These are phyloP conservation scores for Myopa testacea DNA, from an alignment of 2,888 invertebrate species.

Conservation along the genomic window DNA sequence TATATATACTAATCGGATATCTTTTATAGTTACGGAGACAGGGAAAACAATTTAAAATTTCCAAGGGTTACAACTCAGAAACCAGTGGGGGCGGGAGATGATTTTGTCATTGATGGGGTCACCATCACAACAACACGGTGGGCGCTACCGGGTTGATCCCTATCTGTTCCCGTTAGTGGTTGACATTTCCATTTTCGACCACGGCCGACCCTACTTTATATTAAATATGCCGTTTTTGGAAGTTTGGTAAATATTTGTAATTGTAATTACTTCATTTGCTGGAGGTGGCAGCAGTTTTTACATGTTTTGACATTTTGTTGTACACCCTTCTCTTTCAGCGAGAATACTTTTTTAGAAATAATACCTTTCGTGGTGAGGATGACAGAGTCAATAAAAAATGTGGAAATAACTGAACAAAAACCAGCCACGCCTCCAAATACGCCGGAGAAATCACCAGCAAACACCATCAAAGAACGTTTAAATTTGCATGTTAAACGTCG, in stretches of 20 bases:
- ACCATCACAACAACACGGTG: not conserved
- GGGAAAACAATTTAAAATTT: not conserved
- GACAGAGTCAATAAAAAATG: conserved; percentile 14
- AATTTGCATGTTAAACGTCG: conserved; percentile 65
- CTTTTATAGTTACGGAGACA: not conserved
- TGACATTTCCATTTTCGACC: too few relatives aligned
- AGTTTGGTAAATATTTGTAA: not conserved
- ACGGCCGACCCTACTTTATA: too few relatives aligned
- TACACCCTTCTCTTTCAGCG: too few relatives aligned
- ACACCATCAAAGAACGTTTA: conserved; percentile 63
- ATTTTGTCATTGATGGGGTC: not conserved
- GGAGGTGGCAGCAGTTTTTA: too few relatives aligned
- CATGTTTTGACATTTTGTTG: too few relatives aligned
- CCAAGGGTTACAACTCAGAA: not conserved
- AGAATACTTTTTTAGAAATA: too few relatives aligned
- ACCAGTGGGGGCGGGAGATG: not conserved
- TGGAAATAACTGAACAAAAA: conserved; percentile 27
- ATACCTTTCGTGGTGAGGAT: not conserved
- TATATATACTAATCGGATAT: too few relatives aligned
- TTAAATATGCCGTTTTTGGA: too few relatives aligned
- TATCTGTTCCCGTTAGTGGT: too few relatives aligned
- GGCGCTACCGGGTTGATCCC: too few relatives aligned
- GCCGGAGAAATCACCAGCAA: conserved; percentile 47
- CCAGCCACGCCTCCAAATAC: conserved; percentile 41
- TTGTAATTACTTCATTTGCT: too few relatives aligned